Conservation (phyloP, 2,888 invertebrate genomes). For the Plebejus melissa region DNA sequence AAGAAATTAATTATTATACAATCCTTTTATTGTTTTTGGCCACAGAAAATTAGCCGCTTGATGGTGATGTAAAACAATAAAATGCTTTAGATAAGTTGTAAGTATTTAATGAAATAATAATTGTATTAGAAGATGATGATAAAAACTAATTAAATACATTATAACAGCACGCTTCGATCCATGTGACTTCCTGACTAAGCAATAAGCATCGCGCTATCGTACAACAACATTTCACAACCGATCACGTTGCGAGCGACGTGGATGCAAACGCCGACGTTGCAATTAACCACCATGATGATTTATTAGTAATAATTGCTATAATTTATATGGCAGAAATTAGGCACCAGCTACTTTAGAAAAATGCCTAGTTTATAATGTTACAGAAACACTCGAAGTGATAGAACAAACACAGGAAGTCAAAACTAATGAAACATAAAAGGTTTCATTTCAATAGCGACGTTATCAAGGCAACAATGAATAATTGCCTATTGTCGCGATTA, state of each 20-base stretch:
- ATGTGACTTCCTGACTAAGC: slow-evolving; percentile 39
- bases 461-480: slow-evolving; percentile 64
- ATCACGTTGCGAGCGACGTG: slow-evolving; percentile 53
- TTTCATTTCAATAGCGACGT: slow-evolving; percentile 42
- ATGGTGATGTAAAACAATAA: too few species aligned
- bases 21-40: neutral
- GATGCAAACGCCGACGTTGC: slow-evolving; percentile 41
- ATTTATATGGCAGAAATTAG: neutral
- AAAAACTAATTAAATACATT: neutral
- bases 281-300: slow-evolving; percentile 44
- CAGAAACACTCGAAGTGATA: neutral
- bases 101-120: neutral
- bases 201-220: slow-evolving; percentile 35
- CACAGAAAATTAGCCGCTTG: neutral
- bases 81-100: too few species aligned
- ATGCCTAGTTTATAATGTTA: neutral
- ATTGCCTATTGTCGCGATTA: slow-evolving; percentile 56
- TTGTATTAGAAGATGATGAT: neutral
- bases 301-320: neutral
- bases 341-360: neutral
- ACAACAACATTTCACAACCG: slow-evolving; percentile 48
- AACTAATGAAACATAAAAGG: slow-evolving; percentile 41
- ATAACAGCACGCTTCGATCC: slow-evolving; percentile 32
- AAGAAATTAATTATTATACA: neutral
- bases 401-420: slow-evolving; percentile 15